phyloP scores from a whole-genome alignment of 2,888 invertebrate genomes.

The Uloborus plumipes region DNA sequence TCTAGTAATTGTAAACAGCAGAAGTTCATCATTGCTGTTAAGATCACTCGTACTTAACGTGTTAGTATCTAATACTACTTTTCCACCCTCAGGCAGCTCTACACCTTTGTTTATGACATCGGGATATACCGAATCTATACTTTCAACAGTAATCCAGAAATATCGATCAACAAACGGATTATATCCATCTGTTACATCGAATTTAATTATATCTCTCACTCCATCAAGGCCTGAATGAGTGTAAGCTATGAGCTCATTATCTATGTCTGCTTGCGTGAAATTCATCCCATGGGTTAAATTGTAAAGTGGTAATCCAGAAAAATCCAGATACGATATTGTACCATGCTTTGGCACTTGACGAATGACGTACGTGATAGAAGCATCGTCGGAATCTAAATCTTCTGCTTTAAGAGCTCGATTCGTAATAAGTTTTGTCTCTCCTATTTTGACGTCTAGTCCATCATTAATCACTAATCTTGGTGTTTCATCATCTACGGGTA shows the following conservation, averaged over 20 bases:
- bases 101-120: conserved; percentile 70
- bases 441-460: conserved; percentile 70
- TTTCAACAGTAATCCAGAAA: conserved; percentile 71
- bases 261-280: conserved; percentile 71
- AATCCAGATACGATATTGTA: conserved; percentile 66
- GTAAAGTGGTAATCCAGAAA: conserved; percentile 48
- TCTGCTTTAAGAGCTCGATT: conserved; percentile 70
- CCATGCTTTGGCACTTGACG: conserved; percentile 70
- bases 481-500: conserved; percentile 72
- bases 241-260: conserved; percentile 69
- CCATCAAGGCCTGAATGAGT: conserved; percentile 70
- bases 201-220: conserved; percentile 71
- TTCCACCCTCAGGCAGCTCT: conserved; percentile 70
- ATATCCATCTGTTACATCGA: conserved; percentile 71
- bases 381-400: conserved; percentile 70
- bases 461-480: conserved; percentile 71
- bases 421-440: conserved; percentile 69
- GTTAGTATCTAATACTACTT: conserved; percentile 70
- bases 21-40: conserved; percentile 69
- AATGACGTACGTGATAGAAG: conserved; percentile 70
- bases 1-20: conserved; percentile 70
- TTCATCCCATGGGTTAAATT: conserved; percentile 70
- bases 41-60: conserved; percentile 70
- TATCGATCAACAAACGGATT: conserved; percentile 71
- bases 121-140: conserved; percentile 70